phyloP scores from a whole-genome alignment of 1,140 invertebrate species.

The Pogonus chalceus region DNA sequence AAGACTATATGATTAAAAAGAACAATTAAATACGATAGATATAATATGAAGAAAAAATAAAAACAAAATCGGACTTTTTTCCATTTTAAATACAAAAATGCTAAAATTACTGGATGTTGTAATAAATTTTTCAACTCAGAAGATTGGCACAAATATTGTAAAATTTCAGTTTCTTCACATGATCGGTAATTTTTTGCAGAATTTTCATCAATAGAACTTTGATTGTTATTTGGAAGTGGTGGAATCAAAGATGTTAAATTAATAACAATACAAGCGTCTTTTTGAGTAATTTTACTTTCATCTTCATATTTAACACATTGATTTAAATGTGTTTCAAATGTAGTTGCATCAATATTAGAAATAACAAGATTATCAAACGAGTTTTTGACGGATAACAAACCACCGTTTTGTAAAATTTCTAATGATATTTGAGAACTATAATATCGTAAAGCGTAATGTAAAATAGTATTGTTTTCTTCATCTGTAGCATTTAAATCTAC shows the following conservation, averaged over 20 bases:
- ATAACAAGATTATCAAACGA: conserved; percentile 55
- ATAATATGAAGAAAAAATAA: conserved; percentile 59
- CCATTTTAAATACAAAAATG: conserved; percentile 76
- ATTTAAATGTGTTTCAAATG: conserved; percentile 58
- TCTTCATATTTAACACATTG: conserved; percentile 40
- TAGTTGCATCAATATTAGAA: conserved; percentile 51
- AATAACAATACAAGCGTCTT: conserved; percentile 57
- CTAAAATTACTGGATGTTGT: conserved; percentile 68
- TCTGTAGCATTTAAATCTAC: conserved; percentile 51
- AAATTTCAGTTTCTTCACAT: conserved; percentile 44
- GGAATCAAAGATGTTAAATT: conserved; percentile 61
- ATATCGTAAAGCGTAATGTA: conserved; percentile 71
- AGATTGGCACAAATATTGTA: conserved; percentile 54
- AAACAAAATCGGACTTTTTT: conserved; percentile 59
- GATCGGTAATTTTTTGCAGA: conserved; percentile 11
- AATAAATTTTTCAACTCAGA: conserved; percentile 54
- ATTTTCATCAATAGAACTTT: conserved; percentile 10
- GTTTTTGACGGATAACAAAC: conserved; percentile 60
- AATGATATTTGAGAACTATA: conserved; percentile 47
- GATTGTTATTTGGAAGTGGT: conserved; percentile 17
- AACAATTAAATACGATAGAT: conserved; percentile 55
- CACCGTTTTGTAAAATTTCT: conserved; percentile 53
- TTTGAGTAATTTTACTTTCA: conserved; percentile 47
- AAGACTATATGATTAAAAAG: conserved; percentile 55
- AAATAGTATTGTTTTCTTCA: conserved; percentile 57